Conservation (phyloP, 2,888 invertebrate genomes). For the Matsumyia berberina region DNA sequence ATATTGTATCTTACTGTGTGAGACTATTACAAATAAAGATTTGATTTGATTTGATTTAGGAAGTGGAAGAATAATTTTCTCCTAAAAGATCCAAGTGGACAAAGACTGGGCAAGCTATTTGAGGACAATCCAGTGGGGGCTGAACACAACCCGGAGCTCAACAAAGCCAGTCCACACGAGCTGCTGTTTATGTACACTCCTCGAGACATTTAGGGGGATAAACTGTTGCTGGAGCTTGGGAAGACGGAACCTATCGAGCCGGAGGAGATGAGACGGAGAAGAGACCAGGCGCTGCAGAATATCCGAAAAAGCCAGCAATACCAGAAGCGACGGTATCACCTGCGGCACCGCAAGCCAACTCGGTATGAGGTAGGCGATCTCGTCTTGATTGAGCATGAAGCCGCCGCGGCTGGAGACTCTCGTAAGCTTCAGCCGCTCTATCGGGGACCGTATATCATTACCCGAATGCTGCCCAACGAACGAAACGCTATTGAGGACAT, state of each 20-base stretch:
- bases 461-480: constrained; percentile 75
- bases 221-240: not conserved
- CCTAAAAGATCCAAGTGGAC: too few relatives aligned
- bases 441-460: constrained; percentile 77
- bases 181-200: not conserved
- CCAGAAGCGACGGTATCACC: constrained; percentile 19
- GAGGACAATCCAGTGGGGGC: not conserved
- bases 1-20: too few relatives aligned
- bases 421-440: constrained; percentile 77
- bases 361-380: constrained; percentile 7
- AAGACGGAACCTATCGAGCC: not conserved
- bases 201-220: not conserved
- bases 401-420: constrained; percentile 39
- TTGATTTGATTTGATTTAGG: too few relatives aligned
- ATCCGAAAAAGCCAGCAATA: not conserved
- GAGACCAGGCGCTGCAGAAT: too few relatives aligned
- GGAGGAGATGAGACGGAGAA: too few relatives aligned
- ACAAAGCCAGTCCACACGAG: constrained; percentile 15
- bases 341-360: constrained; percentile 9
- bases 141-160: not conserved
- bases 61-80: too few relatives aligned
- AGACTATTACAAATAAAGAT: too few relatives aligned
- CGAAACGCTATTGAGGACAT: constrained; percentile 77
- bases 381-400: constrained; percentile 18
- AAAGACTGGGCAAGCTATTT: constrained; percentile 1